Percentiles rank a stretch among this genome's conserved stretches.
Conservation (phyloP, 2,888 invertebrate species). For the Autographa pulchrina region DNA sequence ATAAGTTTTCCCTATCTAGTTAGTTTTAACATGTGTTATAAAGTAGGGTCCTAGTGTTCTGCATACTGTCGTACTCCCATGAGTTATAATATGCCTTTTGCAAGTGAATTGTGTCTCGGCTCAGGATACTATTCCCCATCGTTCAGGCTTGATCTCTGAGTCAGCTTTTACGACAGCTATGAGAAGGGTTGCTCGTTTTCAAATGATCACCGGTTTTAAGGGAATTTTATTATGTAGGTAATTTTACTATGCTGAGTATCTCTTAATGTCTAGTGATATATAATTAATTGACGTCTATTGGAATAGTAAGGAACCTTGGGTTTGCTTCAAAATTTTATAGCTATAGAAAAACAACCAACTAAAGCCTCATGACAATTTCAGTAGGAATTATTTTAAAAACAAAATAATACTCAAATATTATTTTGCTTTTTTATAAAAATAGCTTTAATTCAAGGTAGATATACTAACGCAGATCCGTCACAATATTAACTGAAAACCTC, state of each 20-base stretch:
- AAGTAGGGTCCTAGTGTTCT: neutral
- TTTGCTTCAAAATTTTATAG: neutral
- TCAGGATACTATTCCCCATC: neutral
- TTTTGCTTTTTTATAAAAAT: neutral
- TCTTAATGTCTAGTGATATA: neutral
- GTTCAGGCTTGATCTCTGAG: slow-evolving; percentile 4
- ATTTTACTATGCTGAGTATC: neutral
- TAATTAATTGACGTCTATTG: neutral
- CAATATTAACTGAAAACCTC: neutral
- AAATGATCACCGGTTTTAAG: slow-evolving; percentile 1
- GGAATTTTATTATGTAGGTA: neutral
- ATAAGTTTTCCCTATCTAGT: neutral
- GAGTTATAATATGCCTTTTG: slow-evolving; percentile 1
- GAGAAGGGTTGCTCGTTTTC: slow-evolving; percentile 2
- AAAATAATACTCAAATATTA: neutral
- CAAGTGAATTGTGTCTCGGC: slow-evolving; percentile 4
- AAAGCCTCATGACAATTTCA: too few species aligned
- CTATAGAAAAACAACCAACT: too few species aligned
- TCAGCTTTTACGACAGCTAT: slow-evolving; percentile 3
- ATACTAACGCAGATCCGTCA: neutral
- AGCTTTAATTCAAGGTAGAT: neutral
- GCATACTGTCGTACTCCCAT: too few species aligned
- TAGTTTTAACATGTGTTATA: neutral
- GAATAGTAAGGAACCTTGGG: neutral
- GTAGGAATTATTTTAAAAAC: too few species aligned